A percentile compares a stretch with the other conserved stretches of the same genome.
Evolutionary conservation across 2,113 vertebrate genomes (phyloP).

Genomic region (Axis porcinus): DNA sequence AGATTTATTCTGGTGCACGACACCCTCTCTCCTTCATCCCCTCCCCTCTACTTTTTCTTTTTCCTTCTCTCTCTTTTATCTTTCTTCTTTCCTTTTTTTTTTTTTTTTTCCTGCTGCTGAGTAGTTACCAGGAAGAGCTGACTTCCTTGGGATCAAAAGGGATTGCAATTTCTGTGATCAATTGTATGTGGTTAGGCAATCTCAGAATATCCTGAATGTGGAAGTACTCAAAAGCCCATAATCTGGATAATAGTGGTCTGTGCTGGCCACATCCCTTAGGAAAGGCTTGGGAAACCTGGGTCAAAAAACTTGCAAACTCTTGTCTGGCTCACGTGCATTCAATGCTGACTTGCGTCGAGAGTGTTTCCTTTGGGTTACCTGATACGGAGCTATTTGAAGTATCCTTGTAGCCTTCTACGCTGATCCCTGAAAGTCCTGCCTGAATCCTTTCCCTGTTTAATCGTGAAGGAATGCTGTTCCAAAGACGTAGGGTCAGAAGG

Average conservation of each 20-base stretch:
- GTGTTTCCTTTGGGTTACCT: slow-evolving; percentile 74
- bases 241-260: slow-evolving; percentile 72
- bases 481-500: slow-evolving; percentile 79
- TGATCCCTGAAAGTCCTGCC: slow-evolving; percentile 67
- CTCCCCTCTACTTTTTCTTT: background rate
- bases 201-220: slow-evolving; percentile 70
- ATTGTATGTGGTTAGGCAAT: slow-evolving; percentile 67
- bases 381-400: slow-evolving; percentile 71
- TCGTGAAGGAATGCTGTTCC: slow-evolving; percentile 80
- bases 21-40: too few species aligned
- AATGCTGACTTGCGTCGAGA: slow-evolving; percentile 30
- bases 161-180: slow-evolving; percentile 62
- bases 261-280: slow-evolving; percentile 71
- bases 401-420: slow-evolving; percentile 64
- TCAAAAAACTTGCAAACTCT: slow-evolving; percentile 67
- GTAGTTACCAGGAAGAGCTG: slow-evolving; percentile 58
- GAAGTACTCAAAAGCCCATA: slow-evolving; percentile 71
- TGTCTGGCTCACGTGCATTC: slow-evolving; percentile 66
- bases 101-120: background rate
- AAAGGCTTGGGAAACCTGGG: slow-evolving; percentile 66
- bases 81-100: too few species aligned
- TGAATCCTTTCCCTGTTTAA: slow-evolving; percentile 78
- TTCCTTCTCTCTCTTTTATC: background rate
- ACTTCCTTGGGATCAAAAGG: slow-evolving; percentile 70
- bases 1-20: slow-evolving; percentile 18